Percentiles rank a stretch among this genome's conserved stretches.
phyloP scores from a whole-genome alignment of 2,888 invertebrate genomes.

The Diarsia brunnea region DNA sequence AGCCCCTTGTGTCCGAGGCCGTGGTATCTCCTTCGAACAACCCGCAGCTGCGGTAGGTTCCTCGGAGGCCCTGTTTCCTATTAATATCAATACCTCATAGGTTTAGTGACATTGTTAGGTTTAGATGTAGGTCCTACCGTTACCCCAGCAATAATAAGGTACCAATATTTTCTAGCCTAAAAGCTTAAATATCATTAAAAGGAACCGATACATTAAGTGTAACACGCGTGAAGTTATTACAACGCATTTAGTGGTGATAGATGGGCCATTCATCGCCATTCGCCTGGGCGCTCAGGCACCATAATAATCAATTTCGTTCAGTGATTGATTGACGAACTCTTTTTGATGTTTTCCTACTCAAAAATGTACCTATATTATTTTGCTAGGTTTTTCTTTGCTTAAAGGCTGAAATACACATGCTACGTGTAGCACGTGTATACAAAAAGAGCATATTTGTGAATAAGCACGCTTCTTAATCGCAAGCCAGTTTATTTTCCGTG shows the following conservation, averaged over 20 bases:
- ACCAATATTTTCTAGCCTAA: neutral
- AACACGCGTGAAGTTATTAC: conserved; percentile 38
- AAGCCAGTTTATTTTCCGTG: too few species aligned
- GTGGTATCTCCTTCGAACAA: too few species aligned
- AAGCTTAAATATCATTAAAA: conserved; percentile 5
- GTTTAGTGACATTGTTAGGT: neutral
- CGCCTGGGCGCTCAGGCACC: conserved; percentile 24
- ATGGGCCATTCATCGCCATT: conserved; percentile 36
- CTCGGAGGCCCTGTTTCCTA: too few species aligned
- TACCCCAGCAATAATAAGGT: neutral
- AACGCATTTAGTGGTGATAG: conserved; percentile 55
- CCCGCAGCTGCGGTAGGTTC: too few species aligned
- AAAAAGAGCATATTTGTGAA: too few species aligned
- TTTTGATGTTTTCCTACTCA: conserved; percentile 17
- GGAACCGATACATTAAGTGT: conserved; percentile 9
- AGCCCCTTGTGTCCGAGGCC: too few species aligned
- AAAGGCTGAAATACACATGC: too few species aligned
- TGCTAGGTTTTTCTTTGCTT: too few species aligned
- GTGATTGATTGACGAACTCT: conserved; percentile 57
- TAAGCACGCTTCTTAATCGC: too few species aligned
- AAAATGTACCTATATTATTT: conserved; percentile 6
- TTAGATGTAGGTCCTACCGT: neutral
- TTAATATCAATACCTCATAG: neutral
- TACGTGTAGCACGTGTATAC: too few species aligned
- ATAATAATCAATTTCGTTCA: conserved; percentile 49